phyloP scores from a whole-genome alignment of 1,140 invertebrate species.

The Megalopta genalis region DNA sequence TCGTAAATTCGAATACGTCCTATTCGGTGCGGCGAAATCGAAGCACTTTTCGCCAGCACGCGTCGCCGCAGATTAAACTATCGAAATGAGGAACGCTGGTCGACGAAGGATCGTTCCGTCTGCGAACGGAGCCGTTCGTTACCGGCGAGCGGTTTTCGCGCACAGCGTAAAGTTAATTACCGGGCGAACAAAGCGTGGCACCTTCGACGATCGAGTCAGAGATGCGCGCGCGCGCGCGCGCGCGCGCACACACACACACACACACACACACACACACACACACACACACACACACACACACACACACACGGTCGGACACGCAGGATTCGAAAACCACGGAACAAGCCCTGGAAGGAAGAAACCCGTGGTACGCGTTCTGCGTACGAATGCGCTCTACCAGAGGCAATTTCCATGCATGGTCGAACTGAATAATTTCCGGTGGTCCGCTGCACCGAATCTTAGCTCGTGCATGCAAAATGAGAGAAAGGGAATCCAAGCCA shows the following conservation, averaged over 20 bases:
- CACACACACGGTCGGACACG: not conserved
- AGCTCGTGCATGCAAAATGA: conserved; percentile 38
- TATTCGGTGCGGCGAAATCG: too few relatives aligned
- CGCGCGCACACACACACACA: not conserved
- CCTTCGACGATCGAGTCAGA: not conserved
- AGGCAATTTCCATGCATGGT: conserved; percentile 61
- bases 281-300: too few relatives aligned
- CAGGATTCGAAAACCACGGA: conserved; percentile 21
- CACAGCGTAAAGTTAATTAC: conserved; percentile 16
- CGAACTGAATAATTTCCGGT: conserved; percentile 63
- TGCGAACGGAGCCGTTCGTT: too few relatives aligned
- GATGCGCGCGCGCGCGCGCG: too few relatives aligned
- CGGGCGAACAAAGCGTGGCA: not conserved
- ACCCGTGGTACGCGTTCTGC: conserved; percentile 41
- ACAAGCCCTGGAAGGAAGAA: conserved; percentile 10
- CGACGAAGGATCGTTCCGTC: too few relatives aligned
- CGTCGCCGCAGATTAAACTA: too few relatives aligned
- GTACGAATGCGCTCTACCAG: conserved; percentile 33
- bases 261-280: not conserved
- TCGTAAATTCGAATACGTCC: too few relatives aligned
- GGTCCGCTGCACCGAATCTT: conserved; percentile 22
- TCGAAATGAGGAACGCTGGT: too few relatives aligned
- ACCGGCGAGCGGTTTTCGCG: too few relatives aligned
- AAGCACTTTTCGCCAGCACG: too few relatives aligned
- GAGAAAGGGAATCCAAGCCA: not conserved